These are phyloP conservation scores for Panzeria rudis DNA, from an alignment of 2,888 invertebrate species.

Conservation along the genomic window DNA sequence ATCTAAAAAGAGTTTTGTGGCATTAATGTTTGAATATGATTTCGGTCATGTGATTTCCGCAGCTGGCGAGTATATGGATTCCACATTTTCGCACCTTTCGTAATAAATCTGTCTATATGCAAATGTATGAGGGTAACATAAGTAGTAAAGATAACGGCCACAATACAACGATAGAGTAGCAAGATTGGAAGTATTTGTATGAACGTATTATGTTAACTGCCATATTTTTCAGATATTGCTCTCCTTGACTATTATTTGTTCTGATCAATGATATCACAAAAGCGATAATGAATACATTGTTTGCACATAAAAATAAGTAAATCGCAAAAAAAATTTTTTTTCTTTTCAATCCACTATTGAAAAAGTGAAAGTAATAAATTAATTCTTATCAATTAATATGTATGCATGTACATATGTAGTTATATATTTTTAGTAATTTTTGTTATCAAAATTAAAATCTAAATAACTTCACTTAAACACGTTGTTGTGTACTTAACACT, in stretches of 20 bases:
- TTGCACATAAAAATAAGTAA: neutral
- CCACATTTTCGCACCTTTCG: too few species aligned
- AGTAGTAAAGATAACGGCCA: neutral
- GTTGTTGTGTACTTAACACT: neutral
- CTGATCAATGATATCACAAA: neutral
- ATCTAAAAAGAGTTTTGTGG: too few species aligned
- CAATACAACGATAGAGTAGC: neutral
- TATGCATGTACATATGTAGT: neutral
- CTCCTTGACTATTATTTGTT: neutral
- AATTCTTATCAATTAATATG: constrained; percentile 2
- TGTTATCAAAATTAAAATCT: neutral
- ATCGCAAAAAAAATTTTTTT: neutral
- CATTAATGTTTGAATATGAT: too few species aligned
- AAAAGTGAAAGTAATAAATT: constrained; percentile 4
- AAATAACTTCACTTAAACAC: neutral
- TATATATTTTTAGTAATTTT: neutral
- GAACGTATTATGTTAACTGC: neutral
- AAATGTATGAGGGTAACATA: too few species aligned
- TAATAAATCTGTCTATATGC: too few species aligned
- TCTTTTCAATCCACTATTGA: neutral
- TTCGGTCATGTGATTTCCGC: too few species aligned
- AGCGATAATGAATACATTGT: neutral
- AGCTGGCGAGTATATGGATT: too few species aligned
- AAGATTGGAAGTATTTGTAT: neutral
- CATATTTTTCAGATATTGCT: neutral